Evolutionary conservation across 1,140 invertebrate genomes (phyloP).

Genomic region (Liolophura sinensis): DNA sequence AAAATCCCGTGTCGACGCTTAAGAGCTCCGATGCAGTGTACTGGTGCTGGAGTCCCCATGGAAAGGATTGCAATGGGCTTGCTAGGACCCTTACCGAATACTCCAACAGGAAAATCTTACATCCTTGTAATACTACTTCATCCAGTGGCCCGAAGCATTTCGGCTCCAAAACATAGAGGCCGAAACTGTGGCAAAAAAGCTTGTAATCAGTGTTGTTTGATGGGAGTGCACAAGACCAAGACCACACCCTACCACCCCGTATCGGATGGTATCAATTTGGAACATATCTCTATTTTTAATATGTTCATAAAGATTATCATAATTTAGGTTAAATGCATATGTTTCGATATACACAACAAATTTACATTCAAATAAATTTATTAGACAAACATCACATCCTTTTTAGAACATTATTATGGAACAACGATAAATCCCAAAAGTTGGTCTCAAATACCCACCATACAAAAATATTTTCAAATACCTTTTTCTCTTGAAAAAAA

Average conservation of each 20-base stretch:
- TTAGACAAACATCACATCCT: too few relatives aligned
- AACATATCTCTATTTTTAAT: too few relatives aligned
- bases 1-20: neutral
- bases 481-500: too few relatives aligned
- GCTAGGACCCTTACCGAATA: conserved; percentile 21
- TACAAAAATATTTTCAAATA: too few relatives aligned
- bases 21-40: conserved; percentile 1
- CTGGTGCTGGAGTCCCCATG: conserved; percentile 9
- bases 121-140: conserved; percentile 56
- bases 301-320: conserved; percentile 33
- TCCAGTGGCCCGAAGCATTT: conserved; percentile 52
- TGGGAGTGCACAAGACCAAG: conserved; percentile 20
- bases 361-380: too few relatives aligned
- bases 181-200: conserved; percentile 41
- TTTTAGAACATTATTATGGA: too few relatives aligned
- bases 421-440: too few relatives aligned
- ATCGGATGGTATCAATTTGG: conserved; percentile 19
- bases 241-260: conserved; percentile 22
- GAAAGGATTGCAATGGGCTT: conserved; percentile 23
- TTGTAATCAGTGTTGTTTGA: conserved; percentile 36
- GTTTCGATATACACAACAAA: too few relatives aligned
- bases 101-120: conserved; percentile 38
- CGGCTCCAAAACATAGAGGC: conserved; percentile 54
- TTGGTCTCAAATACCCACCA: too few relatives aligned
- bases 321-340: conserved; percentile 26